These are phyloP conservation scores for Borostomias antarcticus DNA, from an alignment of 2,797 vertebrate genomes.

Conservation along the genomic window DNA sequence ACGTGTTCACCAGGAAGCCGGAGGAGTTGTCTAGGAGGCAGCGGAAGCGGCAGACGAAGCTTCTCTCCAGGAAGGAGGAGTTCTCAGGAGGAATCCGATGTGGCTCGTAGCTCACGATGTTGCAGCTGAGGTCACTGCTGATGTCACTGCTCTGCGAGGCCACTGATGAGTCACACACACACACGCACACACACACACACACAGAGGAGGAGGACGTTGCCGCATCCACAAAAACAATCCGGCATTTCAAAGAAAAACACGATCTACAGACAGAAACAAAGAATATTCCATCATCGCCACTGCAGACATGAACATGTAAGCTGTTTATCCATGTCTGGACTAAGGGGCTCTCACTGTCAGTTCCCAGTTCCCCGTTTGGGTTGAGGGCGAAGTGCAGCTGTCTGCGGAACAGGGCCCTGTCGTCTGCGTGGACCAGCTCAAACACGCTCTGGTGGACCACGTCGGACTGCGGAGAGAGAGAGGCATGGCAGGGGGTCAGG, in stretches of 20 bases:
- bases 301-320: not conserved
- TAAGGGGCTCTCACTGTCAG: slow-evolving; percentile 5
- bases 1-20: slow-evolving; percentile 82
- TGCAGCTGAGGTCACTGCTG: slow-evolving; percentile 64
- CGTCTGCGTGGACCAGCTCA: slow-evolving; percentile 79
- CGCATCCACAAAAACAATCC: not conserved
- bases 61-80: slow-evolving; percentile 76
- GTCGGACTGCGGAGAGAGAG: slow-evolving; percentile 70
- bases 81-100: slow-evolving; percentile 63
- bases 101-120: slow-evolving; percentile 62
- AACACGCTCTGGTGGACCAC: slow-evolving; percentile 83
- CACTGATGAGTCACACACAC: slow-evolving; percentile 13
- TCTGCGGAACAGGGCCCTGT: slow-evolving; percentile 73
- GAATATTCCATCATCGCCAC: not conserved
- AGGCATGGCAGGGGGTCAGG: no score
- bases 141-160: slow-evolving; percentile 48
- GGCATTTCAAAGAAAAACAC: not conserved
- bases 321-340: not conserved
- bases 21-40: slow-evolving; percentile 87
- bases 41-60: slow-evolving; percentile 83
- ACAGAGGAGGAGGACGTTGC: not conserved
- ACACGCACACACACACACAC: not conserved
- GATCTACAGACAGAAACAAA: no score
- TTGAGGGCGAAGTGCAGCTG: slow-evolving; percentile 76
- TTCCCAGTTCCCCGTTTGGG: slow-evolving; percentile 22